A percentile compares a stretch with the other conserved stretches of the same genome.
Evolutionary conservation across 2,797 vertebrate genomes (phyloP).

Genomic region (Hypotaenidia okinawae): DNA sequence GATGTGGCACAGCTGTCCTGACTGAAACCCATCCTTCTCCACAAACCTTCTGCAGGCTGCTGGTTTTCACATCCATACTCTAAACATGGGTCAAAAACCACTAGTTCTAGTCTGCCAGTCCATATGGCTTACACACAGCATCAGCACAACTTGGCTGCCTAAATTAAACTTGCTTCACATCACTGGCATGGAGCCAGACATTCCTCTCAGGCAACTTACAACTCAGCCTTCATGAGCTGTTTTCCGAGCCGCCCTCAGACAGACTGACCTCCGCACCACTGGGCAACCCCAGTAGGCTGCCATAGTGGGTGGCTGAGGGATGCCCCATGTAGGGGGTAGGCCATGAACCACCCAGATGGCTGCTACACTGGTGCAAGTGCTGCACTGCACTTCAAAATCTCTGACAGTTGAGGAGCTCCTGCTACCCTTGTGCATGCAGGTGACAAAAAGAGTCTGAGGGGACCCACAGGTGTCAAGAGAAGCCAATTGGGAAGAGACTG

Average conservation of each 20-base stretch:
- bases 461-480: not conserved
- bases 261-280: rapidly evolving
- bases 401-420: rapidly evolving
- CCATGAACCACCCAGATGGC: not conserved
- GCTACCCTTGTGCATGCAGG: not conserved
- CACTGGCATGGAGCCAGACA: rapidly evolving
- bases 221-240: not conserved
- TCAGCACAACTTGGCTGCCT: not conserved
- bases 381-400: rapidly evolving
- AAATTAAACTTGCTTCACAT: not conserved
- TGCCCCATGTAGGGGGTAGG: not conserved
- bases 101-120: not conserved
- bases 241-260: rapidly evolving
- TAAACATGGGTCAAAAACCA: not conserved
- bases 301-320: rapidly evolving
- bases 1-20: not conserved
- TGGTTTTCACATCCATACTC: not conserved
- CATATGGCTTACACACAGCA: not conserved
- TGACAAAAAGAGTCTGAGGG: not conserved
- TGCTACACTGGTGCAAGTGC: not conserved
- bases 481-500: not conserved
- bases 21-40: not conserved
- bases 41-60: not conserved
- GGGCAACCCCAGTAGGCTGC: rapidly evolving
- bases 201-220: not conserved